phyloP scores from a whole-genome alignment of 2,888 invertebrate species.

The Lepidocyrtoides sp. region DNA sequence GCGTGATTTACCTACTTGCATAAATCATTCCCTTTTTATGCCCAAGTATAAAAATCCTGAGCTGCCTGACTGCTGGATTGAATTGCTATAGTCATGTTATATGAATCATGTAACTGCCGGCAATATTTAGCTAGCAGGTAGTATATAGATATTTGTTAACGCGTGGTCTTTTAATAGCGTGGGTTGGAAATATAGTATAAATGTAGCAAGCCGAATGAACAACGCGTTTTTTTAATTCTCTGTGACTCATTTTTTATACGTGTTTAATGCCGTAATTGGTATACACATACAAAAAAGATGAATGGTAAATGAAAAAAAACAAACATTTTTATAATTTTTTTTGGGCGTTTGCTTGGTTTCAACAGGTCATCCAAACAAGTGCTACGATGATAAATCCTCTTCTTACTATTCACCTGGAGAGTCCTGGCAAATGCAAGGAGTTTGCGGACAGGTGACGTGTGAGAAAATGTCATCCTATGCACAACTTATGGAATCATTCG shows the following conservation, averaged over 20 bases:
- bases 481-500: slow-evolving; percentile 84
- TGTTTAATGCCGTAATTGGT: too few relatives aligned
- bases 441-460: slow-evolving; percentile 83
- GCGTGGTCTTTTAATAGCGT: too few relatives aligned
- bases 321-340: background rate
- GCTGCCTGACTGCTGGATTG: background rate
- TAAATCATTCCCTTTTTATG: background rate
- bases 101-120: background rate
- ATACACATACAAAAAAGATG: background rate
- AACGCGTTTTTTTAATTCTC: too few relatives aligned
- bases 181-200: too few relatives aligned
- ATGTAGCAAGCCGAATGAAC: too few relatives aligned
- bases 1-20: background rate
- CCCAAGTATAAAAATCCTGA: background rate
- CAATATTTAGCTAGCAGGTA: too few relatives aligned
- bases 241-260: background rate
- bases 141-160: too few relatives aligned
- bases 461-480: slow-evolving; percentile 65
- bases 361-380: slow-evolving; percentile 84
- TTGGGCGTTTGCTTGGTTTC: slow-evolving; percentile 21
- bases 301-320: background rate
- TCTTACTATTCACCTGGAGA: slow-evolving; percentile 83
- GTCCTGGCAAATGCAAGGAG: slow-evolving; percentile 82
- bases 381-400: slow-evolving; percentile 78
- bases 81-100: background rate